Evolutionary conservation across 2,113 vertebrate species (phyloP).

Genomic region (Nerophis lumbriciformis): DNA sequence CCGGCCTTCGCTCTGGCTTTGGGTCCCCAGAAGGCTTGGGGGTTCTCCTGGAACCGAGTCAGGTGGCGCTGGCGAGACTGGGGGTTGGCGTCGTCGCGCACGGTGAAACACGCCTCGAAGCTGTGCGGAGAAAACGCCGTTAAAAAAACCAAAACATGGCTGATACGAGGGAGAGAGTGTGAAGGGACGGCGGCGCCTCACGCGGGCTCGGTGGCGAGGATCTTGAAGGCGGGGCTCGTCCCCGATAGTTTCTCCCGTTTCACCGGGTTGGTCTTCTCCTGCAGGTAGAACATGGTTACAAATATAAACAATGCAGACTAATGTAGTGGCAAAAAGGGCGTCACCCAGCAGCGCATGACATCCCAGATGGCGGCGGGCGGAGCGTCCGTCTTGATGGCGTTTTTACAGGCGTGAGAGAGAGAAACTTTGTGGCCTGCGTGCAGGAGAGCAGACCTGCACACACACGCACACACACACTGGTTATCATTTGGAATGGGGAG

Average conservation of each 20-base stretch:
- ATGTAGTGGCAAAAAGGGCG: not conserved
- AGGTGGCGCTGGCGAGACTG: constrained; percentile 82
- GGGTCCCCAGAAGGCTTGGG: constrained; percentile 89
- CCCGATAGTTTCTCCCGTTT: constrained; percentile 81
- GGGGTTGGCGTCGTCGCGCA: constrained; percentile 87
- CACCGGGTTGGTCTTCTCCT: constrained; percentile 82
- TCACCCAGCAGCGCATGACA: constrained; percentile 92
- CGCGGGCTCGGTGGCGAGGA: constrained; percentile 80
- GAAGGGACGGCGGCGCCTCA: constrained; percentile 36
- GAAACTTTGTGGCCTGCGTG: constrained; percentile 85
- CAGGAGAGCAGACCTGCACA: constrained; percentile 82
- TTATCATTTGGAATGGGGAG: too few species aligned
- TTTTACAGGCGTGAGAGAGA: constrained; percentile 87
- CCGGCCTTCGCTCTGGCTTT: constrained; percentile 80
- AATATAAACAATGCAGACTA: not conserved
- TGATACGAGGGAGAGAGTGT: not conserved
- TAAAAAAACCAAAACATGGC: constrained; percentile 3
- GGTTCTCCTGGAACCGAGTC: constrained; percentile 87
- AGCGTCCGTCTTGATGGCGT: constrained; percentile 81
- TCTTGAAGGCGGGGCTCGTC: constrained; percentile 78
- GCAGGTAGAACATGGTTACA: not conserved
- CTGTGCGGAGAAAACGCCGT: constrained; percentile 42
- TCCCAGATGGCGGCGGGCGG: constrained; percentile 80
- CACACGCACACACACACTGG: not conserved
- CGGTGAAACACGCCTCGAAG: constrained; percentile 79